These are phyloP conservation scores for Shargacucullia verbasci DNA, from an alignment of 2,888 invertebrate species.

Conservation along the genomic window DNA sequence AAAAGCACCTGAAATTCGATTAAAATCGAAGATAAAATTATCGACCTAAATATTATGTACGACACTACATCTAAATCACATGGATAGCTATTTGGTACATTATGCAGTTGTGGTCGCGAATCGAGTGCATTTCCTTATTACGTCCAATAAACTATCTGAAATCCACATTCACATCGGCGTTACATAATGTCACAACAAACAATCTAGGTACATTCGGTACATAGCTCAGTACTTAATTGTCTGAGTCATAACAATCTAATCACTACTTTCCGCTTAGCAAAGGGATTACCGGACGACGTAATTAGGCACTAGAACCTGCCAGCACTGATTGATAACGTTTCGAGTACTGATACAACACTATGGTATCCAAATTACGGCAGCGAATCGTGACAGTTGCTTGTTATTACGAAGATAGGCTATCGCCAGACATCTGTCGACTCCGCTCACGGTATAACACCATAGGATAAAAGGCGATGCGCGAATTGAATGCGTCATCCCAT, in stretches of 20 bases:
- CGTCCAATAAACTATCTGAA: conserved; percentile 26
- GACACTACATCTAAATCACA: conserved; percentile 27
- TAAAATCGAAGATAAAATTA: too few species aligned
- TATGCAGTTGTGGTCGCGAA: conserved; percentile 30
- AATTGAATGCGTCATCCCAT: conserved; percentile 45
- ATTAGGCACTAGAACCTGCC: conserved; percentile 46
- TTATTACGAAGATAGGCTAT: conserved; percentile 80
- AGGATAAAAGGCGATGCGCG: conserved; percentile 37
- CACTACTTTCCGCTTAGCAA: conserved; percentile 34
- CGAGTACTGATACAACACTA: conserved; percentile 57
- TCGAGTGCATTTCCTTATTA: conserved; percentile 40
- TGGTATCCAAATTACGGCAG: conserved; percentile 49
- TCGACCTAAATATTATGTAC: too few species aligned
- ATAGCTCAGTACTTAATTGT: background rate
- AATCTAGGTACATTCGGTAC: background rate
- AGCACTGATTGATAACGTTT: conserved; percentile 53
- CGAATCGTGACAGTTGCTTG: conserved; percentile 65
- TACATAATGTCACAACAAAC: conserved; percentile 12
- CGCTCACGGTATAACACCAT: conserved; percentile 48
- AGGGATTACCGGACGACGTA: conserved; percentile 48
- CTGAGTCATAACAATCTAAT: conserved; percentile 31
- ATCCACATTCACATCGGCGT: conserved; percentile 15
- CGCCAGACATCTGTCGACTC: conserved; percentile 75
- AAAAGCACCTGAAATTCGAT: too few species aligned
- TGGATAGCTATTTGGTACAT: conserved; percentile 17